Conservation (phyloP, 2,113 vertebrate genomes). For the Salvelinus namaycush region DNA sequence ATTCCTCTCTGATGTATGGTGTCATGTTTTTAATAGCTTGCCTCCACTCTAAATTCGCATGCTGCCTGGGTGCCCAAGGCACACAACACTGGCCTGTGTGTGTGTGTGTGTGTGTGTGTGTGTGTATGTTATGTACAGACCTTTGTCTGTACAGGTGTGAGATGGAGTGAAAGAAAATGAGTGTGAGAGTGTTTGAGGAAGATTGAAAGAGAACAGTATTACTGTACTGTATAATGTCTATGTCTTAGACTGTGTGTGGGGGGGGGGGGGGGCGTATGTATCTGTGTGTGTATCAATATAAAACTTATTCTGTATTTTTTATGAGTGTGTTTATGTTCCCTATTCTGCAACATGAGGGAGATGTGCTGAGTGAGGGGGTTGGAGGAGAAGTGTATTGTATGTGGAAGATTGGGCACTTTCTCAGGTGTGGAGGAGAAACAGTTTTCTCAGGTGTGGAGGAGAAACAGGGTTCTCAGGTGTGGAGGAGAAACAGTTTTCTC, state of each 20-base stretch:
- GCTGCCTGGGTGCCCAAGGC: neutral
- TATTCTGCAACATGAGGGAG: neutral
- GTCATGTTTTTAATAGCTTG: conserved; percentile 20
- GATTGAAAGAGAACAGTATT: neutral
- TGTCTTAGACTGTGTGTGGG: neutral
- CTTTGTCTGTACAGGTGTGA: neutral
- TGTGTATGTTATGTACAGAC: neutral
- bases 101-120: neutral
- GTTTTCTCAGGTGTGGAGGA: neutral
- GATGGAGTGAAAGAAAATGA: neutral
- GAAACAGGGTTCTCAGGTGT: neutral
- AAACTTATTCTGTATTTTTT: neutral
- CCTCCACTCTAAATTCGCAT: neutral
- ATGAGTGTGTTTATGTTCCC: neutral
- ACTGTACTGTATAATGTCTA: neutral
- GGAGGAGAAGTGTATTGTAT: too few relatives aligned
- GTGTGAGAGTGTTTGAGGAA: neutral
- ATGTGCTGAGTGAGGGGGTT: neutral
- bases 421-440: neutral
- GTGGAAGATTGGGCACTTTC: neutral
- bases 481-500: too few relatives aligned
- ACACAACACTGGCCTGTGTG: neutral
- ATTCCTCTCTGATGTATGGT: conserved; percentile 8
- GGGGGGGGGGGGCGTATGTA: neutral
- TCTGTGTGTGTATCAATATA: neutral